phyloP scores from a whole-genome alignment of 2,888 invertebrate genomes.

The Spisula solida region DNA sequence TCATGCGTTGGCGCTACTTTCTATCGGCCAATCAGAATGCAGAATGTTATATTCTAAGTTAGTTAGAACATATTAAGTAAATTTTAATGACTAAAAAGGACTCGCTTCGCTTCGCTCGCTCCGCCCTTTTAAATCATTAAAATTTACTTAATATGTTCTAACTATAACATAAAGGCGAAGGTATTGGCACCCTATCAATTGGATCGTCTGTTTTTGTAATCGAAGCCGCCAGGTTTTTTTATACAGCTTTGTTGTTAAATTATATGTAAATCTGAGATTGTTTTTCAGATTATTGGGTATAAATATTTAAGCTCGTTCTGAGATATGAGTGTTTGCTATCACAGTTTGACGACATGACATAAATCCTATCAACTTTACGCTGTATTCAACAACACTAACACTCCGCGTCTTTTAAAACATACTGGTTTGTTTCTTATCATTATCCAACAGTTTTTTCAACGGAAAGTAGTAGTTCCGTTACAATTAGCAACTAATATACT shows the following conservation, averaged over 20 bases:
- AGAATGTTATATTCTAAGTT: no score
- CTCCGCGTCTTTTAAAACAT: neutral
- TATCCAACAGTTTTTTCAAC: neutral
- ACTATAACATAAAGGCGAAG: neutral
- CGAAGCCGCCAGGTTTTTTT: neutral
- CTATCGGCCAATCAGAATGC: no score
- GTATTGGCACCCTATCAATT: slow-evolving; percentile 2
- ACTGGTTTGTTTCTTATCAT: neutral
- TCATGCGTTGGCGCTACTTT: no score
- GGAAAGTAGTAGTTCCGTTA: no score
- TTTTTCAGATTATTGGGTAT: neutral
- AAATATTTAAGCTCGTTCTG: slow-evolving; percentile 3
- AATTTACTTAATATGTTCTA: no score
- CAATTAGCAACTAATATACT: no score
- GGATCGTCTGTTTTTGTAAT: neutral
- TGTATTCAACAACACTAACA: neutral
- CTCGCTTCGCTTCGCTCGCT: no score
- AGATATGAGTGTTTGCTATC: neutral
- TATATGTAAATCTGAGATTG: slow-evolving; percentile 2
- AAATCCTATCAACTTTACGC: neutral
- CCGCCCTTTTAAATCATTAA: no score
- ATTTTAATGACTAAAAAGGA: no score
- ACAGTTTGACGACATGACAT: neutral
- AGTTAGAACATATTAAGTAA: no score
- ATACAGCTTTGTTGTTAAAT: neutral